Evolutionary conservation across 2,113 vertebrate species (phyloP).

Genomic region (Bombycilla garrulus): DNA sequence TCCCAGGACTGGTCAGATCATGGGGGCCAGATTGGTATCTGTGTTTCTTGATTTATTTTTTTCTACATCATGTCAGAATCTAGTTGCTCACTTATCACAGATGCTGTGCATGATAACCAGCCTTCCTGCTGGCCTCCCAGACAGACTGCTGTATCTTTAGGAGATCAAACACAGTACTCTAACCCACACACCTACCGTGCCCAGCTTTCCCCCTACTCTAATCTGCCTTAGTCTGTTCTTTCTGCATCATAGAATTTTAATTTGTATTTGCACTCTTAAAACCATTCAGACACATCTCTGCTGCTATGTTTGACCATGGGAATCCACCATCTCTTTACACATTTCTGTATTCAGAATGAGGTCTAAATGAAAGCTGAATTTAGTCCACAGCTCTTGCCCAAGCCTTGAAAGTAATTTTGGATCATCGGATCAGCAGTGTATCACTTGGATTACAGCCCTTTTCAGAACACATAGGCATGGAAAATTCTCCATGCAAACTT

Average conservation of each 20-base stretch:
- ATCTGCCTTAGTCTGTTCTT: background rate
- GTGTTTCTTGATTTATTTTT: background rate
- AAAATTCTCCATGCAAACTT: conserved; percentile 26
- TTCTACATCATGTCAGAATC: background rate
- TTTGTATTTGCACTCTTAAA: background rate
- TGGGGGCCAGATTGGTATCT: background rate
- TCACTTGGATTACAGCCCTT: conserved; percentile 17
- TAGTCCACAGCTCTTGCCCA: background rate
- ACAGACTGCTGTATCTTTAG: background rate
- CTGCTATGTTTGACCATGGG: background rate
- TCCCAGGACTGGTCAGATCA: background rate
- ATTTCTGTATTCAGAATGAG: background rate
- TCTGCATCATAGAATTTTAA: background rate
- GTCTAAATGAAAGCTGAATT: background rate
- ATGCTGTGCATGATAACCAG: background rate
- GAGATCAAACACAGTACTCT: background rate
- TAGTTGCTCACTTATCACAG: background rate
- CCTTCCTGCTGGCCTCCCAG: background rate
- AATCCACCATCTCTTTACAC: background rate
- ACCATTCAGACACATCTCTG: background rate
- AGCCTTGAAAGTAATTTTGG: conserved; percentile 1
- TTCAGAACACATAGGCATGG: background rate
- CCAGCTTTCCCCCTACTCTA: background rate
- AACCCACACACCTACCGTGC: background rate
- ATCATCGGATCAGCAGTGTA: background rate